Percentiles rank a stretch among this genome's conserved stretches.
These are phyloP conservation scores for Zaprionus gabonicus DNA, from an alignment of 1,140 invertebrate genomes.

Conservation along the genomic window DNA sequence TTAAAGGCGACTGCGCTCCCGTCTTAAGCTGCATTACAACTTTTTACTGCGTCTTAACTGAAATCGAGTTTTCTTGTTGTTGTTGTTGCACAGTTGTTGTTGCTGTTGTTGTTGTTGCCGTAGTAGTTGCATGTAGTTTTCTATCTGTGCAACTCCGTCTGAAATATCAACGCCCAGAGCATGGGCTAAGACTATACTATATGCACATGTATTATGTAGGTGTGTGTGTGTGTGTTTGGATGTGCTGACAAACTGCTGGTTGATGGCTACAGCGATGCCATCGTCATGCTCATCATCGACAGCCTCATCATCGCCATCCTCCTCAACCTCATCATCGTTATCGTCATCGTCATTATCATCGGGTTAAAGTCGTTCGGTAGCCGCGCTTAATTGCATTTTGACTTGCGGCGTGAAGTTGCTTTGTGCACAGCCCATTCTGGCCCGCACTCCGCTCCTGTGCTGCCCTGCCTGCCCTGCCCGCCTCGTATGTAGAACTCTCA, in stretches of 20 bases:
- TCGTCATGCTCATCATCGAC: conserved; percentile 37
- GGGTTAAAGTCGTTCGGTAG: conserved; percentile 63
- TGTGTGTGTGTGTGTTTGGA: conserved; percentile 16
- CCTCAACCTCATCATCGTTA: not conserved
- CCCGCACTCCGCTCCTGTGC: not conserved
- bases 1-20: conserved; percentile 74
- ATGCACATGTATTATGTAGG: conserved; percentile 10
- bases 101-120: conserved; percentile 21
- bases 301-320: conserved; percentile 18
- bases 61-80: conserved; percentile 78
- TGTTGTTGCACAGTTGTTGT: conserved; percentile 3
- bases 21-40: conserved; percentile 82
- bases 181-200: conserved; percentile 36
- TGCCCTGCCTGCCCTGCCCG: not conserved
- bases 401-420: conserved; percentile 80
- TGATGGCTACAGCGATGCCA: conserved; percentile 69
- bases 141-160: conserved; percentile 74
- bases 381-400: conserved; percentile 81
- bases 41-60: conserved; percentile 83
- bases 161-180: conserved; percentile 76
- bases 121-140: conserved; percentile 62
- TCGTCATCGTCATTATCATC: conserved; percentile 14
- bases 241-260: conserved; percentile 67
- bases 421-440: conserved; percentile 42
- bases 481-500: conserved; percentile 55